A percentile compares a stretch with the other conserved stretches of the same genome.
phyloP scores from a whole-genome alignment of 1,140 invertebrate genomes.

The Saccostrea glomerata region DNA sequence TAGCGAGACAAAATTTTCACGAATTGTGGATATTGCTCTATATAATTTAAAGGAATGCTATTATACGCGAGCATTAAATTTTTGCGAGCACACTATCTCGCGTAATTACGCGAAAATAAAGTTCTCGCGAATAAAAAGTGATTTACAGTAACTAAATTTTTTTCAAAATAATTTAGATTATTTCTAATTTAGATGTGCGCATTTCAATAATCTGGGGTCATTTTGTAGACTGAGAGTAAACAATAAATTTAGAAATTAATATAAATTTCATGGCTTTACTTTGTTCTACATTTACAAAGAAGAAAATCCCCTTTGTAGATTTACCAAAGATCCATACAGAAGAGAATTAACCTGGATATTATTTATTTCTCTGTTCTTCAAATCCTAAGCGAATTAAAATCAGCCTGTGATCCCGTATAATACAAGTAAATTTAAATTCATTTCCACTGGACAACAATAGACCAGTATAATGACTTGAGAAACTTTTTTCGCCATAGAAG shows the following conservation, averaged over 20 bases:
- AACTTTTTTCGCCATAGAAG: neutral
- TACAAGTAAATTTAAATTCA: neutral
- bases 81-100: no score
- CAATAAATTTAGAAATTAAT: neutral
- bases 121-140: no score
- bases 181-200: neutral
- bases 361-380: neutral
- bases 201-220: neutral
- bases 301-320: neutral
- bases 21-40: no score
- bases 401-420: neutral
- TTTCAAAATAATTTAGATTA: no score
- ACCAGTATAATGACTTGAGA: neutral
- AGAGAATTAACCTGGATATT: constrained; percentile 18
- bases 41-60: no score
- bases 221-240: neutral
- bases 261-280: neutral
- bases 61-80: no score
- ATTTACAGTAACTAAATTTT: no score
- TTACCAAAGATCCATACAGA: neutral
- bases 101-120: no score
- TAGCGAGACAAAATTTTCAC: no score
- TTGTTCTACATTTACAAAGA: neutral
- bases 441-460: neutral
- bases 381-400: neutral